These are phyloP conservation scores for Netelia fuscicornis DNA, from an alignment of 2,888 invertebrate species.

Conservation along the genomic window DNA sequence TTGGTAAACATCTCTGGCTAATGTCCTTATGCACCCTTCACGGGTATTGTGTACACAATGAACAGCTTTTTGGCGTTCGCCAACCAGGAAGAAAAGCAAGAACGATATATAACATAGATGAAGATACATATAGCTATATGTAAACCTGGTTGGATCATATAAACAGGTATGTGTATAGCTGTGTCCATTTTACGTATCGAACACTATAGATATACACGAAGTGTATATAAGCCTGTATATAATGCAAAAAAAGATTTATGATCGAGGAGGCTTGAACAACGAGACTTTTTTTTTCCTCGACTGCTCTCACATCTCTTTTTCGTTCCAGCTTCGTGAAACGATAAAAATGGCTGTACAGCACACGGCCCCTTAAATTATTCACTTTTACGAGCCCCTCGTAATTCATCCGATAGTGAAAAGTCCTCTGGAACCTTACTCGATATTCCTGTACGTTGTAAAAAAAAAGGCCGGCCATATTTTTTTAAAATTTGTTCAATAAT, in stretches of 20 bases:
- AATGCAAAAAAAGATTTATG: slow-evolving; percentile 38
- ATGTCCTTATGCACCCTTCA: slow-evolving; percentile 26
- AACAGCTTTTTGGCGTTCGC: no score
- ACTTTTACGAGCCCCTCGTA: slow-evolving; percentile 47
- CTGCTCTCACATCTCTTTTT: slow-evolving; percentile 19
- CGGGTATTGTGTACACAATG: background rate
- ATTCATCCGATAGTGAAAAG: slow-evolving; percentile 36
- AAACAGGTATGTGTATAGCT: no score
- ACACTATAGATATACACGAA: no score
- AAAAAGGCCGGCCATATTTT: slow-evolving; percentile 12
- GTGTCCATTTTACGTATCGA: background rate
- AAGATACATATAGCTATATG: background rate
- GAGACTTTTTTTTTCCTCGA: background rate
- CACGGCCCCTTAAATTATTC: slow-evolving; percentile 27
- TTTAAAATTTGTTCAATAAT: background rate
- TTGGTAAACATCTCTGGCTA: no score
- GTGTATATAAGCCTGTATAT: no score
- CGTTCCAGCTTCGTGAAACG: slow-evolving; percentile 22
- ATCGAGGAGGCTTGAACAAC: slow-evolving; percentile 7
- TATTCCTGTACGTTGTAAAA: slow-evolving; percentile 4
- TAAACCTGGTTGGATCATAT: background rate
- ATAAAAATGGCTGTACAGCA: slow-evolving; percentile 26
- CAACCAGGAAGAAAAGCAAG: no score
- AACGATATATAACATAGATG: background rate
- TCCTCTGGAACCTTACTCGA: slow-evolving; percentile 9